Conservation (phyloP, 2,888 invertebrate genomes). For the Mechanitis mazaeus region DNA sequence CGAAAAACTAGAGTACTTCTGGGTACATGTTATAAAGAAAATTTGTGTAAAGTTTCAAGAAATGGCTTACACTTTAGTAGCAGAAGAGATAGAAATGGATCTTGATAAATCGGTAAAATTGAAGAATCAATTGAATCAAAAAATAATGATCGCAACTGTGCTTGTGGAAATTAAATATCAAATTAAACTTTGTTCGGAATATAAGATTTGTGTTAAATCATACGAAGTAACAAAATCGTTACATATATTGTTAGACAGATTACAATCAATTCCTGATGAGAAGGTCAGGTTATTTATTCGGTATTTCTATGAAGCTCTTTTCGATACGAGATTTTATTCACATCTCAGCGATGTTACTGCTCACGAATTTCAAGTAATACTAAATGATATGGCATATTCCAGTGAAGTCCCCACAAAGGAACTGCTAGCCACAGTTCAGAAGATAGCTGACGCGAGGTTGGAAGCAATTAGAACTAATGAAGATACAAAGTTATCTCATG, state of each 20-base stretch:
- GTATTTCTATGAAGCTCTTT: slow-evolving; percentile 34
- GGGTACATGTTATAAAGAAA: slow-evolving; percentile 50
- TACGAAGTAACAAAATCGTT: slow-evolving; percentile 44
- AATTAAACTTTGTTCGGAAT: slow-evolving; percentile 43
- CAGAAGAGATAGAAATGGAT: slow-evolving; percentile 34
- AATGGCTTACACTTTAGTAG: slow-evolving; percentile 35
- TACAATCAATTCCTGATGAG: slow-evolving; percentile 36
- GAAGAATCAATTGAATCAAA: slow-evolving; percentile 27
- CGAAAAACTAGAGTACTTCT: slow-evolving; percentile 36
- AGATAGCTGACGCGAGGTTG: slow-evolving; percentile 41
- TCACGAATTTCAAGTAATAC: slow-evolving; percentile 46
- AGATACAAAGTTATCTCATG: slow-evolving; percentile 35
- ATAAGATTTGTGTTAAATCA: slow-evolving; percentile 43
- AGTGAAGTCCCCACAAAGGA: slow-evolving; percentile 44
- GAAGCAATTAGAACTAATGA: slow-evolving; percentile 28
- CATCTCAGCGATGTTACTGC: slow-evolving; percentile 40
- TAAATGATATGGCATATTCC: slow-evolving; percentile 54
- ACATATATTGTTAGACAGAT: slow-evolving; percentile 37
- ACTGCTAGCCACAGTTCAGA: slow-evolving; percentile 41
- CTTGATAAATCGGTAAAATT: slow-evolving; percentile 32
- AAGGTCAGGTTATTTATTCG: slow-evolving; percentile 40
- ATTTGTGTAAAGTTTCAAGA: slow-evolving; percentile 50
- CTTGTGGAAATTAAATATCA: slow-evolving; percentile 47
- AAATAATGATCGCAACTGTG: slow-evolving; percentile 37
- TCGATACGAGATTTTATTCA: slow-evolving; percentile 43